Conservation (phyloP, 2,113 vertebrate species). For the Sula dactylatra region DNA sequence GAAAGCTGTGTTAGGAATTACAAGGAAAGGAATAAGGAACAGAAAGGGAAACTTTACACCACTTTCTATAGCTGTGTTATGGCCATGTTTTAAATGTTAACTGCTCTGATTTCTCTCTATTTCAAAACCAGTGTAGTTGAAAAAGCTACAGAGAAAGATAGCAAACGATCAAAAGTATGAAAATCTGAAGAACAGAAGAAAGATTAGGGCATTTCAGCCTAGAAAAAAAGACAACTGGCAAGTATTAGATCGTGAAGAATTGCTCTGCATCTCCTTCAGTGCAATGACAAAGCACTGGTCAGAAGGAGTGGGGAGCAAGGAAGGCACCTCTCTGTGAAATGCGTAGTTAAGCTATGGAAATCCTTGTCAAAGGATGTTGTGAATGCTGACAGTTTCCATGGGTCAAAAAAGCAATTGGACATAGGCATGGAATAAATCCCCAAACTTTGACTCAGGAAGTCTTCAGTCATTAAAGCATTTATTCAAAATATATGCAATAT, state of each 20-base stretch:
- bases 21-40: not conserved
- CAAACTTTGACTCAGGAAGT: not conserved
- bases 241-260: not conserved
- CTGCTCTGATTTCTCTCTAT: not conserved
- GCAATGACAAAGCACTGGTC: not conserved
- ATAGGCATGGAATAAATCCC: not conserved
- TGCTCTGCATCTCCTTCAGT: not conserved
- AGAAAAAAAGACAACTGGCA: not conserved
- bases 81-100: not conserved
- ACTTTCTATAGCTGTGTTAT: not conserved
- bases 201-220: not conserved
- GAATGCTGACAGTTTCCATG: not conserved
- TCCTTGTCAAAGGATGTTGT: not conserved
- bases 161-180: not conserved
- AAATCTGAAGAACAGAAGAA: not conserved
- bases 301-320: not conserved
- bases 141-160: not conserved
- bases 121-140: not conserved
- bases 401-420: not conserved
- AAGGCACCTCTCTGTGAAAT: not conserved
- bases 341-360: not conserved
- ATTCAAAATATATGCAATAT: not conserved
- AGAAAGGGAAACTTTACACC: not conserved
- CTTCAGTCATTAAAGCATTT: not conserved
- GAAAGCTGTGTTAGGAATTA: not conserved